These are phyloP conservation scores for Agapornis canus DNA, from an alignment of 2,797 vertebrate genomes.

Conservation along the genomic window DNA sequence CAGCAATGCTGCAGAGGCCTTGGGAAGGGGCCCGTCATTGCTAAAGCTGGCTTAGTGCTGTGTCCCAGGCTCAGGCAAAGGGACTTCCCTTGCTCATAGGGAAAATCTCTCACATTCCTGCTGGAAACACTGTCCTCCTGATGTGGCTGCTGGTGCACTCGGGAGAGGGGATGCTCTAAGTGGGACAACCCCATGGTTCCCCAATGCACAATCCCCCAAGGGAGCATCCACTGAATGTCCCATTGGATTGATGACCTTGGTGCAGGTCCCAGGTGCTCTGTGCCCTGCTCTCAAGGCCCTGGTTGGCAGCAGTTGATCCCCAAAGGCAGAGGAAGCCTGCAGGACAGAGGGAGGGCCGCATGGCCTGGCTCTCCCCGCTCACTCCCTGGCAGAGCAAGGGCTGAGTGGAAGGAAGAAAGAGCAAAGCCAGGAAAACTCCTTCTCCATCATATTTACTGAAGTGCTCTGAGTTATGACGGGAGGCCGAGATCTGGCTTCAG, in stretches of 20 bases:
- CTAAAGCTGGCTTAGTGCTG: fast-evolving
- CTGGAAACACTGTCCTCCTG: neutral
- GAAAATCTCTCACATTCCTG: neutral
- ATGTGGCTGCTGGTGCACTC: neutral
- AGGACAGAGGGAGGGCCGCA: neutral
- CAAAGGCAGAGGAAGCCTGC: neutral
- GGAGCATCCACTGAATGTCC: neutral
- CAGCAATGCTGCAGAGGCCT: neutral
- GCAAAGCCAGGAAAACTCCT: slow-evolving; percentile 65
- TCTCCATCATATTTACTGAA: slow-evolving; percentile 79
- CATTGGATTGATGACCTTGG: neutral
- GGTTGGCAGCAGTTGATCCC: neutral
- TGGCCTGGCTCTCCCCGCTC: neutral
- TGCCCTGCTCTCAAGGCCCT: neutral
- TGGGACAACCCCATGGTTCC: neutral
- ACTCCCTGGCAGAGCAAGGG: neutral
- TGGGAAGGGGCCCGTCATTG: neutral
- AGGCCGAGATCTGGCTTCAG: slow-evolving; percentile 84
- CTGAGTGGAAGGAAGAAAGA: slow-evolving; percentile 34
- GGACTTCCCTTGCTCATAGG: fast-evolving
- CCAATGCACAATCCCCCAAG: neutral
- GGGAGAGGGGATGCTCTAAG: neutral
- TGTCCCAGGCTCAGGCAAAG: neutral
- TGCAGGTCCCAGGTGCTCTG: neutral
- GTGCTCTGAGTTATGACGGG: slow-evolving; percentile 89